These are phyloP conservation scores for Branchellion lobata DNA, from an alignment of 2,888 invertebrate species.

Conservation along the genomic window DNA sequence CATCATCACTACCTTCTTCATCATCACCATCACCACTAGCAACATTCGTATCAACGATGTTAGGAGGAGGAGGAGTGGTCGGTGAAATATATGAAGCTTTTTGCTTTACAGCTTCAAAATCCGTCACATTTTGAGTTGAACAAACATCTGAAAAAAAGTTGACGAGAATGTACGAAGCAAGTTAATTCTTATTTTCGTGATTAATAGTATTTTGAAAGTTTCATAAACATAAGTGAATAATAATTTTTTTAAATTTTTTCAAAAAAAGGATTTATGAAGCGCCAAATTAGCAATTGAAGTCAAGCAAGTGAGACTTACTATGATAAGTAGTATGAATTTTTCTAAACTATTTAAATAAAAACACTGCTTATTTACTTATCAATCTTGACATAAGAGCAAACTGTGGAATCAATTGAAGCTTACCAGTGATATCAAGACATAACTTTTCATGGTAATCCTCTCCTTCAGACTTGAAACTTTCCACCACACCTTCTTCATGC, in stretches of 20 bases:
- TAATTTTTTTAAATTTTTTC: background rate
- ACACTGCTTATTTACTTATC: background rate
- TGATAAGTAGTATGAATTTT: background rate
- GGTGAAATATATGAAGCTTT: background rate
- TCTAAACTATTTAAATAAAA: background rate
- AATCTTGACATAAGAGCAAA: background rate
- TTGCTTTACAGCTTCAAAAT: background rate
- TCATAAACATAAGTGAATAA: background rate
- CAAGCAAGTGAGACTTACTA: background rate
- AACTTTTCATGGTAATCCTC: conserved; percentile 13
- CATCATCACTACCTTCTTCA: background rate
- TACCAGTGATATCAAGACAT: background rate
- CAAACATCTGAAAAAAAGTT: background rate
- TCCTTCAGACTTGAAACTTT: conserved; percentile 5
- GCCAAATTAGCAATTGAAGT: background rate
- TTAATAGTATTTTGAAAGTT: background rate
- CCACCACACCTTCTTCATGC: background rate
- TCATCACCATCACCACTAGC: background rate
- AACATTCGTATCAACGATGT: background rate
- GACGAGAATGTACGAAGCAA: background rate
- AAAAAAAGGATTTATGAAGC: background rate
- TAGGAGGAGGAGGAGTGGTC: background rate
- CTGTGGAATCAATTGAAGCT: background rate
- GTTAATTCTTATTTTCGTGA: background rate
- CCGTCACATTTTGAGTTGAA: background rate